Evolutionary conservation across 1,140 invertebrate genomes (phyloP).

Genomic region (Sinonovacula constricta): DNA sequence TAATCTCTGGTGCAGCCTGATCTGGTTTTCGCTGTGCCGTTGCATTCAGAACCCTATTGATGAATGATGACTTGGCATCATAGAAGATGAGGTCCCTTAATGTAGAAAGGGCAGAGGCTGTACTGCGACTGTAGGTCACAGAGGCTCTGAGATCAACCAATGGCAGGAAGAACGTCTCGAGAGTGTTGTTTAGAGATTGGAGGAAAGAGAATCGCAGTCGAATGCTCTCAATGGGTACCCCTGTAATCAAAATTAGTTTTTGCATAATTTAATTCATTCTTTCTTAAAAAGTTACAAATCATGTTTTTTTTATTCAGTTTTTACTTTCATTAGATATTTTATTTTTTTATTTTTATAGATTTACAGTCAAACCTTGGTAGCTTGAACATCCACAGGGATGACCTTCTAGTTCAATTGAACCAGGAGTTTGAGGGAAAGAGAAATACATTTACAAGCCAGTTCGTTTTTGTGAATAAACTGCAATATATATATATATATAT

Average conservation of each 20-base stretch:
- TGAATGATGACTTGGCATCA: conserved; percentile 73
- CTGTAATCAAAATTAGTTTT: conserved; percentile 59
- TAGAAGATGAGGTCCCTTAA: conserved; percentile 74
- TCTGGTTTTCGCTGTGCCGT: conserved; percentile 76
- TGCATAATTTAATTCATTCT: too few species aligned
- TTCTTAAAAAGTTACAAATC: too few species aligned
- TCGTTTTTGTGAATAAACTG: too few species aligned
- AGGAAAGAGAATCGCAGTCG: conserved; percentile 76
- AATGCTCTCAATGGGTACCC: conserved; percentile 74
- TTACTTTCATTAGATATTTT: too few species aligned
- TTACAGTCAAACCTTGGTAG: too few species aligned
- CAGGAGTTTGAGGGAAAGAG: too few species aligned
- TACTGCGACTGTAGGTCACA: conserved; percentile 70
- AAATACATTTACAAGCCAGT: too few species aligned
- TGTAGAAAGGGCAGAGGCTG: conserved; percentile 67
- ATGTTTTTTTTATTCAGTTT: too few species aligned
- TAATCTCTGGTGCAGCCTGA: conserved; percentile 77
- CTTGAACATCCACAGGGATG: too few species aligned
- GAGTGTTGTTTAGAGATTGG: conserved; percentile 74
- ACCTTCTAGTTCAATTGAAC: too few species aligned
- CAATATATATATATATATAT: too few species aligned
- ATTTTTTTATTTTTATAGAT: too few species aligned
- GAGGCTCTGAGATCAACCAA: conserved; percentile 75
- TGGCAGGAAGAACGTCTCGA: conserved; percentile 76
- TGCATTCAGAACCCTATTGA: conserved; percentile 76